A percentile compares a stretch with the other conserved stretches of the same genome.
Evolutionary conservation across 1,140 invertebrate species (phyloP).

Genomic region (Pissodes strobi): DNA sequence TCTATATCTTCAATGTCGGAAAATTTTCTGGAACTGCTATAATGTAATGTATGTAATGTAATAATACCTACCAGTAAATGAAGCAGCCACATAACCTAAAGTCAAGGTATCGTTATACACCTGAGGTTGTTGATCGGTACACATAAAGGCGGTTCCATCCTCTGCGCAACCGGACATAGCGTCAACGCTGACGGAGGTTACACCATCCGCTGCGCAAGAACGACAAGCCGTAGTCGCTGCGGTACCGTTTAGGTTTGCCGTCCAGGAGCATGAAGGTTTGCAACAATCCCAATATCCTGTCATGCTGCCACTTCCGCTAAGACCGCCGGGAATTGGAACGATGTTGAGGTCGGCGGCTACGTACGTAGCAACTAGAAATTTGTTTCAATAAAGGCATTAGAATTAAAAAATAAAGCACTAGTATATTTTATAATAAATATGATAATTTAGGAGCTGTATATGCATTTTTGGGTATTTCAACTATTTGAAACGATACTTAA

Average conservation of each 20-base stretch:
- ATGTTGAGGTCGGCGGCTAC: constrained; percentile 10
- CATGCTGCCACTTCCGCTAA: constrained; percentile 19
- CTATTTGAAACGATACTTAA: too few species aligned
- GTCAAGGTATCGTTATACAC: constrained; percentile 14
- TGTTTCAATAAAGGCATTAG: too few species aligned
- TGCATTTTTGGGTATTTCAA: too few species aligned
- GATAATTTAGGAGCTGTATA: too few species aligned
- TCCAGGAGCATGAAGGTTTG: constrained; percentile 12
- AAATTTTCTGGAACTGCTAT: too few species aligned
- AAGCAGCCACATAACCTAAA: constrained; percentile 31
- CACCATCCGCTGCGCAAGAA: constrained; percentile 28
- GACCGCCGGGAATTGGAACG: constrained; percentile 17
- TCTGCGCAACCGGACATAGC: constrained; percentile 22
- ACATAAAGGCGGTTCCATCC: constrained; percentile 26
- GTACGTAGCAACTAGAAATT: constrained; percentile 7
- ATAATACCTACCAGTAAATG: constrained; percentile 23
- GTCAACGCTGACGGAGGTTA: constrained; percentile 16
- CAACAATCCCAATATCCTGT: constrained; percentile 34
- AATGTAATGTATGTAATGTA: too few species aligned
- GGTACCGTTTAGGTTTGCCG: constrained; percentile 13
- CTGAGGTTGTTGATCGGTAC: constrained; percentile 21
- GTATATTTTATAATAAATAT: too few species aligned
- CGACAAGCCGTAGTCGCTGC: constrained; percentile 5
- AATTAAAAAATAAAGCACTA: too few species aligned
- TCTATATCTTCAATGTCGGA: too few species aligned